Conservation (phyloP, 2,888 invertebrate genomes). For the Celastrina argiolus region DNA sequence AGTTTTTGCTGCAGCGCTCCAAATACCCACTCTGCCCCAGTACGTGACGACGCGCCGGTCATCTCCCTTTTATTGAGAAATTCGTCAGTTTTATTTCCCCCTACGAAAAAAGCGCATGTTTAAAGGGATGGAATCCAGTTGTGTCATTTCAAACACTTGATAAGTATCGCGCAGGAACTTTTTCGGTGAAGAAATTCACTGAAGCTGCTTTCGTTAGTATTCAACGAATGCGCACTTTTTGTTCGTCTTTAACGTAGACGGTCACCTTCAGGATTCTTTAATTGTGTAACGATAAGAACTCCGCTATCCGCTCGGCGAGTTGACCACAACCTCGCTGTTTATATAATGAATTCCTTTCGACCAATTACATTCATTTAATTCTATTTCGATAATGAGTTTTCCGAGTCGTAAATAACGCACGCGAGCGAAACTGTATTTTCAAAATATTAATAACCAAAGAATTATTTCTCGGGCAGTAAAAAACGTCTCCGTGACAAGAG, state of each 20-base stretch:
- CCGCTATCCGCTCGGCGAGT: slow-evolving; percentile 45
- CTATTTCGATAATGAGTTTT: not conserved
- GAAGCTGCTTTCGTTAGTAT: slow-evolving; percentile 66
- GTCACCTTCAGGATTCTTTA: slow-evolving; percentile 73
- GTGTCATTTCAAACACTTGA: slow-evolving; percentile 79
- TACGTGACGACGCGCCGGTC: slow-evolving; percentile 72
- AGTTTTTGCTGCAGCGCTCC: slow-evolving; percentile 76
- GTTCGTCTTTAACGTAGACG: slow-evolving; percentile 55
- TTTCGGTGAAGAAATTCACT: slow-evolving; percentile 67
- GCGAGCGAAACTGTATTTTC: not conserved
- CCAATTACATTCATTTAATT: not conserved
- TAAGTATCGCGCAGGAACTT: slow-evolving; percentile 69
- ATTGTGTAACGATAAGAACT: slow-evolving; percentile 71
- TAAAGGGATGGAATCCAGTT: slow-evolving; percentile 68
- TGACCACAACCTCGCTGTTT: slow-evolving; percentile 53
- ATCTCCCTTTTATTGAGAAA: slow-evolving; percentile 78
- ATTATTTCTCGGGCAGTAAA: slow-evolving; percentile 13
- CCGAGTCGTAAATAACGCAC: not conserved
- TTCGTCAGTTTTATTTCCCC: slow-evolving; percentile 73
- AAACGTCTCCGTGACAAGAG: slow-evolving; percentile 6
- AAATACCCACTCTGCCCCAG: slow-evolving; percentile 66
- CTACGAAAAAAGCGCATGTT: slow-evolving; percentile 61
- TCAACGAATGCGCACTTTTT: slow-evolving; percentile 68
- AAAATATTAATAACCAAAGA: not conserved
- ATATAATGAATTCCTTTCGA: not conserved